Evolutionary conservation across 2,797 vertebrate species (phyloP).

Genomic region (Brotogeris chrysoptera): DNA sequence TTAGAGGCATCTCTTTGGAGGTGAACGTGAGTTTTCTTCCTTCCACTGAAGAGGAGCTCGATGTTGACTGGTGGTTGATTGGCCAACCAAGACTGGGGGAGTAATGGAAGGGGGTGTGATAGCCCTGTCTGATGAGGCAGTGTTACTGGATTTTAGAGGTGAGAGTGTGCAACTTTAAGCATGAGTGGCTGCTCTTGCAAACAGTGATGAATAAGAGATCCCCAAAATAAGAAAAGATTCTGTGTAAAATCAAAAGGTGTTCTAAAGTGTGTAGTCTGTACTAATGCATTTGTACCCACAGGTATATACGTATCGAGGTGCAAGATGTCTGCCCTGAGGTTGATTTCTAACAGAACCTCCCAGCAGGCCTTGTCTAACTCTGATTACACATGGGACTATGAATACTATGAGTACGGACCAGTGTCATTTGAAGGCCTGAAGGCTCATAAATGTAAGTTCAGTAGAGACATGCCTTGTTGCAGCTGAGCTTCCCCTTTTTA

Average conservation of each 20-base stretch:
- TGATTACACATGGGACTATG: slow-evolving; percentile 93
- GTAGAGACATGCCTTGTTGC: not conserved
- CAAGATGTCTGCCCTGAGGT: slow-evolving; percentile 72
- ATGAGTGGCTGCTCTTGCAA: not conserved
- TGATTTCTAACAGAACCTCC: slow-evolving; percentile 75
- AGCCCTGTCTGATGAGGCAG: not conserved
- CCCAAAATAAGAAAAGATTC: not conserved
- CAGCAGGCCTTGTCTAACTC: slow-evolving; percentile 68
- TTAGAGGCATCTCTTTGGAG: not conserved
- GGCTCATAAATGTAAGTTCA: slow-evolving; percentile 90
- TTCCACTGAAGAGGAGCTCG: not conserved
- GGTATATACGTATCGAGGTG: slow-evolving; percentile 42
- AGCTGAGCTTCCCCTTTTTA: not conserved
- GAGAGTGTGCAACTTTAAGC: not conserved
- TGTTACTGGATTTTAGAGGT: not conserved
- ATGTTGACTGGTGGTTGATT: not conserved
- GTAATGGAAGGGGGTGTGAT: not conserved
- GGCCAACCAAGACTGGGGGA: not conserved
- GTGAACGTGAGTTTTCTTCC: not conserved
- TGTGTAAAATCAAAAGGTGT: not conserved
- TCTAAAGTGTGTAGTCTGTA: not conserved
- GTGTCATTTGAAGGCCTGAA: slow-evolving; percentile 93
- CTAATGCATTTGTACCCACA: not conserved
- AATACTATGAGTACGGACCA: slow-evolving; percentile 91
- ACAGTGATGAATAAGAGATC: no score